A percentile compares a stretch with the other conserved stretches of the same genome.
These are phyloP conservation scores for Meandrusa payeni DNA, from an alignment of 2,888 invertebrate genomes.

Conservation along the genomic window DNA sequence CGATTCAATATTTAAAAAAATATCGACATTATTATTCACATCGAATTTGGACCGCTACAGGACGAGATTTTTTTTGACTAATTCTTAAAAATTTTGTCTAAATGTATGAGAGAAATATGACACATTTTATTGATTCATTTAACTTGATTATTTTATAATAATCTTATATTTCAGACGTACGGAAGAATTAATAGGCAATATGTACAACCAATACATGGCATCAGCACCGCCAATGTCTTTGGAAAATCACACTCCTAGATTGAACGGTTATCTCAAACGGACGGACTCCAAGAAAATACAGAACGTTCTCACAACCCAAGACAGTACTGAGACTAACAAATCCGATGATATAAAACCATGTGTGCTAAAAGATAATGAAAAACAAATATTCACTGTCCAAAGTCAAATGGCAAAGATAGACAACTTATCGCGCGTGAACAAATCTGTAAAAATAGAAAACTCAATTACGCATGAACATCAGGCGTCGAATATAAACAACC, in stretches of 20 bases:
- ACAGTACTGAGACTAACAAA: slow-evolving; percentile 64
- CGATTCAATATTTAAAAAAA: too few relatives aligned
- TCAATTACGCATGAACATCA: slow-evolving; percentile 8
- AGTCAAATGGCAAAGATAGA: slow-evolving; percentile 60
- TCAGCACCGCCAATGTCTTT: slow-evolving; percentile 61
- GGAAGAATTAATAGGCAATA: slow-evolving; percentile 81
- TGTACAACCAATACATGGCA: slow-evolving; percentile 77
- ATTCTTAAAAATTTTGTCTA: too few relatives aligned
- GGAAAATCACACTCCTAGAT: slow-evolving; percentile 52
- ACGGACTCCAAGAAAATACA: slow-evolving; percentile 48
- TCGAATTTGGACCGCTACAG: too few relatives aligned
- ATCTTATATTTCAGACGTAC: slow-evolving; percentile 63
- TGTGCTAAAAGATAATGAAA: slow-evolving; percentile 39
- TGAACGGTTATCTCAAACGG: slow-evolving; percentile 48
- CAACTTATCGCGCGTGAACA: slow-evolving; percentile 29
- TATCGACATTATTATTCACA: too few relatives aligned
- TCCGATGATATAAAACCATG: slow-evolving; percentile 67
- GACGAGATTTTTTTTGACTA: too few relatives aligned
- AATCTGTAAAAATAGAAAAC: neutral
- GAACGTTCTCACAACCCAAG: slow-evolving; percentile 50
- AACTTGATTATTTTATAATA: neutral
- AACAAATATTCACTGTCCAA: slow-evolving; percentile 62
- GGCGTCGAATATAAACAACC: slow-evolving; percentile 13
- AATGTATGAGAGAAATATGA: too few relatives aligned
- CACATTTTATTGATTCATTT: too few relatives aligned